Conservation (phyloP, 2,113 vertebrate genomes). For the Peucedramus taeniatus region DNA sequence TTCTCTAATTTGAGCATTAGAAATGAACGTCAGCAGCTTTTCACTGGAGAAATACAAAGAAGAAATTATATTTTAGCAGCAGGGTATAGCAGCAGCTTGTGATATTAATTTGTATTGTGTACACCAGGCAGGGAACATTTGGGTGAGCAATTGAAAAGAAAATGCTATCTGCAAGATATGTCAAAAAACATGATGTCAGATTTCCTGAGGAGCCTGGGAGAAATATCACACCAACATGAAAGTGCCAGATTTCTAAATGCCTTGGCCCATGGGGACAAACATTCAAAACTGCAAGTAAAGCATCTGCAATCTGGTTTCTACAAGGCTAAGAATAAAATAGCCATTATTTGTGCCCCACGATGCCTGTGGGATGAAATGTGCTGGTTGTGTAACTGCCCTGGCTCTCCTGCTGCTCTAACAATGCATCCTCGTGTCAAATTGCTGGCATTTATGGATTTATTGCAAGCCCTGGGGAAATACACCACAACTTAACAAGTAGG, state of each 20-base stretch:
- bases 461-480: neutral
- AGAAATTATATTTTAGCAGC: neutral
- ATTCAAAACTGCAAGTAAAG: neutral
- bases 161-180: neutral
- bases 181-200: neutral
- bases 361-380: neutral
- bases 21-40: neutral
- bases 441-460: neutral
- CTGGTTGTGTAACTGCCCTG: neutral
- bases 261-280: neutral
- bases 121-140: neutral
- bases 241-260: neutral
- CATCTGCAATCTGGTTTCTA: neutral
- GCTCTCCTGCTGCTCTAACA: neutral
- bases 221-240: neutral
- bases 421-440: neutral
- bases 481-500: neutral
- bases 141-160: conserved; percentile 3
- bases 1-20: neutral
- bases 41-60: neutral
- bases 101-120: neutral
- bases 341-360: neutral
- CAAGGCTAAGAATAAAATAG: neutral
- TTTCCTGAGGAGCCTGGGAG: conserved; percentile 14
- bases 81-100: neutral